Conservation (phyloP, 2,888 invertebrate genomes). For the Malthinus seriepunctatus region DNA sequence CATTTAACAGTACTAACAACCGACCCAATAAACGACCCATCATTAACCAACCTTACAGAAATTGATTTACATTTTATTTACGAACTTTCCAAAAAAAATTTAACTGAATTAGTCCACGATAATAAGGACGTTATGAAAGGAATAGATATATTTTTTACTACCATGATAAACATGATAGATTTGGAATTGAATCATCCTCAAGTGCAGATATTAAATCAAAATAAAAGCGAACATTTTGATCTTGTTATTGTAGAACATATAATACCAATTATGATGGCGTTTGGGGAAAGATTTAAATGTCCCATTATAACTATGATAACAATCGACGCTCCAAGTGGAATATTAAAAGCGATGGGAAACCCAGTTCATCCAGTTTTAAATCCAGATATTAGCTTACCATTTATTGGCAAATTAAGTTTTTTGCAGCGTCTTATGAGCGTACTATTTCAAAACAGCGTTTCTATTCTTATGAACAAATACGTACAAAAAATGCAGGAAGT, state of each 20-base stretch:
- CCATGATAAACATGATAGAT: conserved; percentile 11
- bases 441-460: background rate
- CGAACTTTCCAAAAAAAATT: background rate
- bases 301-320: conserved; percentile 48
- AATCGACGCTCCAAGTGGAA: conserved; percentile 40
- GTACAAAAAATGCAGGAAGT: conserved; percentile 25
- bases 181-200: conserved; percentile 33
- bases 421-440: conserved; percentile 35
- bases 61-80: background rate
- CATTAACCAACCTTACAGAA: conserved; percentile 17
- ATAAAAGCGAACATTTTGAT: conserved; percentile 44
- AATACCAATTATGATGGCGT: conserved; percentile 39
- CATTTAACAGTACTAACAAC: background rate
- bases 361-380: conserved; percentile 46
- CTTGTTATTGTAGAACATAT: conserved; percentile 46
- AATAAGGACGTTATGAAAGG: background rate
- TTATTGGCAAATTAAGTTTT: conserved; percentile 39
- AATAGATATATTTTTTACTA: background rate
- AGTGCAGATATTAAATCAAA: conserved; percentile 44
- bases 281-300: conserved; percentile 44
- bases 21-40: background rate
- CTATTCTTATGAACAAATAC: background rate
- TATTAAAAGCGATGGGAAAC: conserved; percentile 45
- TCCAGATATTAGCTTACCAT: conserved; percentile 42
- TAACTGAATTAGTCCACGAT: background rate